Percentiles rank a stretch among this genome's conserved stretches.
These are phyloP conservation scores for Lagopus leucura DNA, from an alignment of 2,113 vertebrate genomes.

Conservation along the genomic window DNA sequence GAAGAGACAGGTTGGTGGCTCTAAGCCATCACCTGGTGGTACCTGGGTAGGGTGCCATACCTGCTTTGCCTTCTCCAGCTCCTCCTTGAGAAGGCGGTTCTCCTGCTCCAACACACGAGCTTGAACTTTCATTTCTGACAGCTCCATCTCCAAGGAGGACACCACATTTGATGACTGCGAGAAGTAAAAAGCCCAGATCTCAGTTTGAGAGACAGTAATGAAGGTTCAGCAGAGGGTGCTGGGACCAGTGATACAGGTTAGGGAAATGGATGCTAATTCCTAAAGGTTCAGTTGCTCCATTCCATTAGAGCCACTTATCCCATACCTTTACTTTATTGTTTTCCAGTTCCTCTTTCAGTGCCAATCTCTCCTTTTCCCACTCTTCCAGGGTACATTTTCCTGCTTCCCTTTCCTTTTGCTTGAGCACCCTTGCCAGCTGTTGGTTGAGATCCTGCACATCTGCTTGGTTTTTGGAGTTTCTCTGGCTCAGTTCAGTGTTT, in stretches of 20 bases:
- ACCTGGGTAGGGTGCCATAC: neutral
- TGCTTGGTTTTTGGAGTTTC: slow-evolving; percentile 80
- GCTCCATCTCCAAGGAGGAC: slow-evolving; percentile 84
- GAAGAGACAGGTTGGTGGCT: neutral
- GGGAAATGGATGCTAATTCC: neutral
- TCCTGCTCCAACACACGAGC: slow-evolving; percentile 80
- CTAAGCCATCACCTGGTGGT: neutral
- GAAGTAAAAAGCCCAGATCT: neutral
- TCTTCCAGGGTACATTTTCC: slow-evolving; percentile 50
- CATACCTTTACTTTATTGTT: slow-evolving; percentile 70
- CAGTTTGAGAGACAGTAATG: neutral
- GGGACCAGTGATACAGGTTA: rapidly evolving
- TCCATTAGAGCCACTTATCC: rapidly evolving
- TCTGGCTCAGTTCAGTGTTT: slow-evolving; percentile 82
- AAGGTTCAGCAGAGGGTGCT: neutral
- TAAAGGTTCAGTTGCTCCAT: rapidly evolving
- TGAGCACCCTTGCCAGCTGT: slow-evolving; percentile 76
- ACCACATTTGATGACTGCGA: slow-evolving; percentile 76
- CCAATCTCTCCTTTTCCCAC: slow-evolving; percentile 69
- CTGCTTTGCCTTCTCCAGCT: slow-evolving; percentile 79
- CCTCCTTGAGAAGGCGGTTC: slow-evolving; percentile 82
- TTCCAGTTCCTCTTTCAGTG: slow-evolving; percentile 76
- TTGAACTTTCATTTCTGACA: slow-evolving; percentile 82
- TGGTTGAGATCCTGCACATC: slow-evolving; percentile 80
- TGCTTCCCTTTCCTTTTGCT: slow-evolving; percentile 72